Evolutionary conservation across 2,888 invertebrate genomes (phyloP).

Genomic region (Agonopterix alstromeriana): DNA sequence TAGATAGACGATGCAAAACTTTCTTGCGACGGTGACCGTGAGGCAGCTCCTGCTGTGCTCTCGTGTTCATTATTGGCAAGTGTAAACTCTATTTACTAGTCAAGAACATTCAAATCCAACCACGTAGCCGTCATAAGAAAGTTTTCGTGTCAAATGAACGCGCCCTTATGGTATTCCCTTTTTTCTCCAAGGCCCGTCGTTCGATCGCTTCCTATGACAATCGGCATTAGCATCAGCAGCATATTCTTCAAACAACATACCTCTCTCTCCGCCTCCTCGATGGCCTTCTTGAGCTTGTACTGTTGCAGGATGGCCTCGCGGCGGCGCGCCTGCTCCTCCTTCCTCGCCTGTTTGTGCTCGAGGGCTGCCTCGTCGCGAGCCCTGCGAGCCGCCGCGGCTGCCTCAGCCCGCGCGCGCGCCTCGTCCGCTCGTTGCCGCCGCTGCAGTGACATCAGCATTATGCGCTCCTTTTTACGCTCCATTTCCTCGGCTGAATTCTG

Average conservation of each 20-base stretch:
- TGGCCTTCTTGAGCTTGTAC: conserved; percentile 94
- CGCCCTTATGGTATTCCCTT: too few species aligned
- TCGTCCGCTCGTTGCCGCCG: conserved; percentile 94
- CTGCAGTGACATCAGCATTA: conserved; percentile 92
- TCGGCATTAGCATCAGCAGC: too few species aligned
- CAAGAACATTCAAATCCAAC: too few species aligned
- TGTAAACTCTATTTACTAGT: too few species aligned
- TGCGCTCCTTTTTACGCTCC: conserved; percentile 94
- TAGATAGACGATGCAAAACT: too few species aligned
- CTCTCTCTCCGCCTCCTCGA: conserved; percentile 93
- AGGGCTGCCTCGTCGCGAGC: conserved; percentile 86
- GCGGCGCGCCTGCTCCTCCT: conserved; percentile 91
- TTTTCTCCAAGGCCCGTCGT: too few species aligned
- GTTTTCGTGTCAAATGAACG: too few species aligned
- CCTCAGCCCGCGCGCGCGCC: conserved; percentile 88
- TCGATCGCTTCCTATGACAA: too few species aligned
- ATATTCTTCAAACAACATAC: conserved; percentile 43
- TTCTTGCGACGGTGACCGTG: too few species aligned
- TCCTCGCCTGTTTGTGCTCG: conserved; percentile 84
- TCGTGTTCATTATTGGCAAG: too few species aligned
- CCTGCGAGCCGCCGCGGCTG: conserved; percentile 78
- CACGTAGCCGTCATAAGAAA: too few species aligned
- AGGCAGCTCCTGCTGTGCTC: too few species aligned
- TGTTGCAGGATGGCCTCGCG: conserved; percentile 93
- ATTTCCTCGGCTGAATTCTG: conserved; percentile 92